Base-by-base conservation (phyloP, 2,888 invertebrate species). In the Philopedon plagiatum region DNA sequence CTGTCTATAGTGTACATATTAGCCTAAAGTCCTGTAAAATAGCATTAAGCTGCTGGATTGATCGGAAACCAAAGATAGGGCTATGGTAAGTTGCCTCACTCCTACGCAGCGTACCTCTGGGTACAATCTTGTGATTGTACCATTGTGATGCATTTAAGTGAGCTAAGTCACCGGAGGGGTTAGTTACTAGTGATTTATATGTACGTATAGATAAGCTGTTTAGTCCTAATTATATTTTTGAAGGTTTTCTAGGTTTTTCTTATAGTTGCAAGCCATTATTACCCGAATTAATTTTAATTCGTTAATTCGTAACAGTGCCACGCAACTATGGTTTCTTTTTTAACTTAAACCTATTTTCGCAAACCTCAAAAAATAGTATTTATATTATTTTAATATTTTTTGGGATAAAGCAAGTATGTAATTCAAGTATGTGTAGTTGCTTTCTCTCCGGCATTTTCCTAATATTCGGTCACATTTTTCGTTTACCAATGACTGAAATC, bases 51-150 rank as follows among this genome's bases (percentile, higher is more conserved):
- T 44, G 26, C 61, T 75, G 69, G 68, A 74, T 77, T 76, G 75
- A 71, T 68, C 81, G 79, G 80, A 82, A 84, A 85, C 85, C 85
- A 85, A 85, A 85, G 85, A 85, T 81, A 81, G 63, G 66, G 64
- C 73, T 63, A 44, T 32, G 60, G 69, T 23, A 2, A 57, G 67
- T 54, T 26, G 56, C 64, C 44, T 69, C 62, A 49, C 65, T 73
- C 62, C 57, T 57, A 46, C 71, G 71, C 71, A 46, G 21, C 71
- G 66, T 66, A 61, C 71, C 66, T 66, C 34, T 37, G 37, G 74
- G 74, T 73, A 73, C 44, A 62, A 44, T 66, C 26, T 67, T 44
- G 54, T 26, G 44, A 67, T 67, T 56, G 44, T 66, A 71, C 66
- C 77, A 76, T 81, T 83, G 83, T 83, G 83, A 82, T 83, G 81